A percentile compares a stretch with the other conserved stretches of the same genome.
These are phyloP conservation scores for Tyrophagus putrescentiae DNA, from an alignment of 1,140 invertebrate species.

Conservation along the genomic window DNA sequence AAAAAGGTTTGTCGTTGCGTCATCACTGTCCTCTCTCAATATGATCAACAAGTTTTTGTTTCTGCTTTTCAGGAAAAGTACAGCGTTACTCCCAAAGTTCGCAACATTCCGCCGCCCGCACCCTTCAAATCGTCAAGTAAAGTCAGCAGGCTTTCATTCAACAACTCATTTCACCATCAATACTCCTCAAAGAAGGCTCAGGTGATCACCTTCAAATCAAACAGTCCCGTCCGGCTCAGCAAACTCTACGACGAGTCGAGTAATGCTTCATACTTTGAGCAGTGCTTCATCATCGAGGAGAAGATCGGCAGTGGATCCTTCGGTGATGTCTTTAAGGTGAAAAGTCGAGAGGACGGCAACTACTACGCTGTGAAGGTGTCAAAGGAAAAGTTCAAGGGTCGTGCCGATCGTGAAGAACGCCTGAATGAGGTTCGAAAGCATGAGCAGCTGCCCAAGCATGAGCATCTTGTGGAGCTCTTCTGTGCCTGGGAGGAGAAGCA, in stretches of 20 bases:
- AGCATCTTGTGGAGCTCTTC: constrained; percentile 50
- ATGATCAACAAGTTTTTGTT: neutral
- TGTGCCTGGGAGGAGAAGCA: constrained; percentile 58
- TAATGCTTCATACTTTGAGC: constrained; percentile 38
- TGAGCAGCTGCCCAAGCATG: constrained; percentile 48
- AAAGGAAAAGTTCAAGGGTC: constrained; percentile 43
- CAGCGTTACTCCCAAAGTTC: constrained; percentile 13
- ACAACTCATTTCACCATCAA: constrained; percentile 17
- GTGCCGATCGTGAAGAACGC: constrained; percentile 43
- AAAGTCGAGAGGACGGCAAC: constrained; percentile 46
- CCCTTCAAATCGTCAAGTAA: constrained; percentile 35
- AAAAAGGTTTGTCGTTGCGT: constrained; percentile 38
- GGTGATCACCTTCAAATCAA: constrained; percentile 34
- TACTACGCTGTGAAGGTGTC: constrained; percentile 54
- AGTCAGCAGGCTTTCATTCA: constrained; percentile 30
- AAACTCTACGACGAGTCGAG: constrained; percentile 32
- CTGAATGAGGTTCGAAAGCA: constrained; percentile 54
- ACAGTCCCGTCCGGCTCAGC: constrained; percentile 31
- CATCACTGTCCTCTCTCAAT: neutral
- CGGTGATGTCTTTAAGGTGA: constrained; percentile 52
- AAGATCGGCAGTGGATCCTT: constrained; percentile 55
- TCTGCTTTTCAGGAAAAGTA: neutral
- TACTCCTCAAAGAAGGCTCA: constrained; percentile 32
- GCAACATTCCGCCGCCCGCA: constrained; percentile 33
- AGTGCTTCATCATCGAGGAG: constrained; percentile 46